phyloP scores from a whole-genome alignment of 2,888 invertebrate species.

The Theretra japonica region DNA sequence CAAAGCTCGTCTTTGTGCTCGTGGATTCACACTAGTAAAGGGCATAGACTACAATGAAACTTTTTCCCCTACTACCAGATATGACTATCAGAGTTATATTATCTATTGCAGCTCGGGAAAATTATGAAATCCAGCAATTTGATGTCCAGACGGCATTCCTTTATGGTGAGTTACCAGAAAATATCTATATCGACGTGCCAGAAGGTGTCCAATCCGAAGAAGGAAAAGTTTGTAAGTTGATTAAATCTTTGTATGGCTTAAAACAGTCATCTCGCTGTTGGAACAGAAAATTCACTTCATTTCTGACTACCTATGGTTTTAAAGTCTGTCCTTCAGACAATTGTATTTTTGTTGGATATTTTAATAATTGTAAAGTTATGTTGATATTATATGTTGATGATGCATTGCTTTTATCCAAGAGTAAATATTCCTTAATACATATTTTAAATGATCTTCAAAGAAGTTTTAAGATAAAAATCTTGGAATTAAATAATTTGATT shows the following conservation, averaged over 20 bases:
- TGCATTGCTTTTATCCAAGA: slow-evolving; percentile 26
- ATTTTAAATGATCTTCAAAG: neutral
- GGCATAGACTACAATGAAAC: slow-evolving; percentile 34
- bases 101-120: slow-evolving; percentile 22
- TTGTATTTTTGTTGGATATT: slow-evolving; percentile 44
- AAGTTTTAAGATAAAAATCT: slow-evolving; percentile 43
- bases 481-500: slow-evolving; percentile 42
- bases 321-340: slow-evolving; percentile 38
- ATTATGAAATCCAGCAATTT: slow-evolving; percentile 37
- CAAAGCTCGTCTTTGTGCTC: slow-evolving; percentile 35
- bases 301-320: slow-evolving; percentile 44
- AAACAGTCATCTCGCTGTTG: slow-evolving; percentile 47
- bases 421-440: neutral
- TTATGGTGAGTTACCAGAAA: slow-evolving; percentile 39
- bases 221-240: slow-evolving; percentile 37
- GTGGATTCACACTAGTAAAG: slow-evolving; percentile 34
- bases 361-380: slow-evolving; percentile 40
- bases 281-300: slow-evolving; percentile 41
- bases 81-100: slow-evolving; percentile 32
- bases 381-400: slow-evolving; percentile 51
- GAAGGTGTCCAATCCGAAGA: slow-evolving; percentile 33
- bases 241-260: slow-evolving; percentile 45
- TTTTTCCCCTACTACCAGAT: slow-evolving; percentile 33
- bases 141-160: slow-evolving; percentile 44
- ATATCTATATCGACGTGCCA: slow-evolving; percentile 44